These are phyloP conservation scores for Epizoanthus fatuus DNA, from an alignment of 92 coral and sea anemone species.

Conservation along the genomic window DNA sequence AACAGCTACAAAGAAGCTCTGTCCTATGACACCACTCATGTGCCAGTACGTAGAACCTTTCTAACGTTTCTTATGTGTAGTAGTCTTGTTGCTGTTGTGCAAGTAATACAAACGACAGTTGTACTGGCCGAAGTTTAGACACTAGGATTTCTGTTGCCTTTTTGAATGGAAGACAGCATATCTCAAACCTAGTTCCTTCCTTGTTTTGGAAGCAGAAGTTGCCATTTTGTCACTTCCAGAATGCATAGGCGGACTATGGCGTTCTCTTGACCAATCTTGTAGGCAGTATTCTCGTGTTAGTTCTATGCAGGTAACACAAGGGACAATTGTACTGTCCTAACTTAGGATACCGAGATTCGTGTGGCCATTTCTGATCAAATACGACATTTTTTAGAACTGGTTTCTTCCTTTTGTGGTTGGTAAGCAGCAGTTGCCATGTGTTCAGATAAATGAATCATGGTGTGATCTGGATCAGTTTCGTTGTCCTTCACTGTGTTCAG, in stretches of 20 bases:
- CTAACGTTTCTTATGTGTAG: background rate
- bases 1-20: slow-evolving; percentile 95
- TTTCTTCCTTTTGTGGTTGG: too few relatives aligned
- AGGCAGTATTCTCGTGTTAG: too few relatives aligned
- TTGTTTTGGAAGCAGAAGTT: too few relatives aligned
- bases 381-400: too few relatives aligned
- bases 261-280: background rate
- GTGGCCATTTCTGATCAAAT: too few relatives aligned
- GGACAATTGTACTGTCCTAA: too few relatives aligned
- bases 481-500: too few relatives aligned
- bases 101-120: background rate
- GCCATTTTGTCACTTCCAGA: background rate
- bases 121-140: background rate
- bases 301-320: too few relatives aligned
- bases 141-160: background rate
- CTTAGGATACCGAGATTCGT: too few relatives aligned
- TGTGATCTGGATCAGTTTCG: too few relatives aligned
- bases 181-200: background rate
- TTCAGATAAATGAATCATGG: too few relatives aligned
- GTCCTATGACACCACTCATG: slow-evolving; percentile 82
- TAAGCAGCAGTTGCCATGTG: too few relatives aligned
- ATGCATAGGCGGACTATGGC: background rate
- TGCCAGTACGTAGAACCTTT: slow-evolving; percentile 66
- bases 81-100: background rate
- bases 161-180: background rate